phyloP scores from a whole-genome alignment of 30 jellyfish, hydroid and myxozoan genomes.

The Cassiopea xamachana region DNA sequence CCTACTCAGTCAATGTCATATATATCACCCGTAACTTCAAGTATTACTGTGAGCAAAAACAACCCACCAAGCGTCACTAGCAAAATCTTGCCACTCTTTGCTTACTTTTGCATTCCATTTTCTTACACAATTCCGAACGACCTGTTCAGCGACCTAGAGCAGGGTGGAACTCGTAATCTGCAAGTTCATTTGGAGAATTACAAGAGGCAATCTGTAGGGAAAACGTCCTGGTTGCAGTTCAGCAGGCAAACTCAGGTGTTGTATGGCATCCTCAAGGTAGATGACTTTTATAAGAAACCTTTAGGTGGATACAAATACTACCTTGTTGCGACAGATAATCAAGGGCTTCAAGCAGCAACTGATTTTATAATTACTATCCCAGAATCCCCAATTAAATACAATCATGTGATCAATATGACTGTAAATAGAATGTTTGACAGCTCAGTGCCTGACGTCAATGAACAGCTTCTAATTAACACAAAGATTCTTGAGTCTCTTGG shows the following conservation, averaged over 20 bases:
- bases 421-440: conserved; percentile 75
- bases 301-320: conserved; percentile 55
- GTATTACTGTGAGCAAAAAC: conserved; percentile 10
- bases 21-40: neutral
- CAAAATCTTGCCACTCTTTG: conserved; percentile 70
- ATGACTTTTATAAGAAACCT: conserved; percentile 56
- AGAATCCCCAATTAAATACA: conserved; percentile 40
- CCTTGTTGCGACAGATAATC: conserved; percentile 81
- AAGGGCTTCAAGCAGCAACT: conserved; percentile 72
- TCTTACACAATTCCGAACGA: conserved; percentile 64
- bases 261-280: conserved; percentile 77
- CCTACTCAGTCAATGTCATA: conserved; percentile 15
- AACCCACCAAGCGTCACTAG: conserved; percentile 75
- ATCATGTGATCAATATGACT: conserved; percentile 52
- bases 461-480: conserved; percentile 79
- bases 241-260: conserved; percentile 84
- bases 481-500: conserved; percentile 73
- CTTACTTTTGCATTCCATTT: conserved; percentile 74
- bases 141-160: conserved; percentile 59
- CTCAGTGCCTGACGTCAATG: conserved; percentile 82
- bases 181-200: conserved; percentile 42
- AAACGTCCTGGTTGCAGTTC: conserved; percentile 87
- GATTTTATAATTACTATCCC: conserved; percentile 72
- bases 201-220: conserved; percentile 36
- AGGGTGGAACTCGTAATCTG: conserved; percentile 81